Evolutionary conservation across 2,113 vertebrate genomes (phyloP), one percentile per base, ranked within the genome.

Genomic region (Hippocampus comes): DNA sequence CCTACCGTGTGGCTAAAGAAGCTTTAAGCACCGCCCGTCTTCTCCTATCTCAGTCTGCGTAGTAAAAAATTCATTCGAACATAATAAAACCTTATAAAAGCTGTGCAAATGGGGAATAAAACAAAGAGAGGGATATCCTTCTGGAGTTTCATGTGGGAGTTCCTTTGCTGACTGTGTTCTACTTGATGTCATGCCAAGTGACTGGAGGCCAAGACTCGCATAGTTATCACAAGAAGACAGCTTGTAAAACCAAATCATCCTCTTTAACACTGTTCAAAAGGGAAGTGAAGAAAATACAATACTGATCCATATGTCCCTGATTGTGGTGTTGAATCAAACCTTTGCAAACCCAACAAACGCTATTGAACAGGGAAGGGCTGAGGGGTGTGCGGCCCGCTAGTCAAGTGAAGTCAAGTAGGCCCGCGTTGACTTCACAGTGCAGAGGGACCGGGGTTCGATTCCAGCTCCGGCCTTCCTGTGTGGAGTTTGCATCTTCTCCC

Each of bases 171-270:
- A 61, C 69, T 68, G 67, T 66, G 55, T 61, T 60, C 49, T 51
- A 78, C 67, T 83, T 82, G 81, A 88, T 87, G 68, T 82, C 46
- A 25, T 63, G 79, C 84, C 80, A 84, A 80, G 61, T 5, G 63
- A 81, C 72, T 84, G 80, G 68, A 84, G 71, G 61, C 68, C n/a
- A 80, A 79, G 82, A 80, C 68, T 83, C 68, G 70, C 63, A 34
- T 51, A 48, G 34, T 70, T 63, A 25, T 27, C 14, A 20, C 70
- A 56, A 75, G 57, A 77, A 25, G 23, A 71, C 15, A 71, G 70
- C 74, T 79, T 73, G 56, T 38, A 30, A 51, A 34, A 74, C 41
- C 14, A 74, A 15, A 76, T 77, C 61, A 21, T 67, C 59, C 11
- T 4, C 46, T 73, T 80, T 55, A 15, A 27, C 12, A 18, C 27